Conservation (phyloP, 2,113 vertebrate genomes). For the Taurulus bubalis region DNA sequence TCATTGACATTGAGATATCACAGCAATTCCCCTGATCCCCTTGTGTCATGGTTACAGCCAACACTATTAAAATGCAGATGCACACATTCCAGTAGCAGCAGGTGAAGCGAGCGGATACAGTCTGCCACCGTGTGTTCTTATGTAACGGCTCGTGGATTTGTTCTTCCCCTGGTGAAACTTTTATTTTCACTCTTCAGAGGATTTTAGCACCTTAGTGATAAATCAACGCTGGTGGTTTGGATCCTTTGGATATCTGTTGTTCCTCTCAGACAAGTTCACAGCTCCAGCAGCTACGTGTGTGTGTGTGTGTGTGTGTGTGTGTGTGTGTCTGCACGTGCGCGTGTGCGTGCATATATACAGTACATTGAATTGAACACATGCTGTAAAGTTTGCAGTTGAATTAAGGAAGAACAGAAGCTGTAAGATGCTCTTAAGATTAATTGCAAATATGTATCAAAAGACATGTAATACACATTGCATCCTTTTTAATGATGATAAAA, state of each 20-base stretch:
- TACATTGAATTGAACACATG: neutral
- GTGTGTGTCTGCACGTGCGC: too few species aligned
- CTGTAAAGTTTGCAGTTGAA: constrained; percentile 2
- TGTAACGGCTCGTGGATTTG: constrained; percentile 12
- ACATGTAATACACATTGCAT: neutral
- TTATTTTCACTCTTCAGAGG: constrained; percentile 22
- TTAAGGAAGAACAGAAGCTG: constrained; percentile 3
- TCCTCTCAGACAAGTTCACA: neutral
- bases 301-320: neutral
- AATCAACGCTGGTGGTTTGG: constrained; percentile 36
- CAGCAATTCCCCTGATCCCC: constrained; percentile 46
- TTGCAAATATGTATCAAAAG: neutral
- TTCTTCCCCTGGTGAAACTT: constrained; percentile 26
- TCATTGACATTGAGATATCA: constrained; percentile 55
- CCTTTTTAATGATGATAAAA: constrained; percentile 21
- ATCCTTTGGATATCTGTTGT: neutral
- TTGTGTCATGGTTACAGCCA: constrained; percentile 25
- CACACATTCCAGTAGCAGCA: constrained; percentile 6
- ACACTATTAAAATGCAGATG: constrained; percentile 36
- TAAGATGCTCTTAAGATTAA: constrained; percentile 8
- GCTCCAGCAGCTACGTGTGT: neutral
- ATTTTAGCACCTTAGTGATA: constrained; percentile 26
- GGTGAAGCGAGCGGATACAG: constrained; percentile 15
- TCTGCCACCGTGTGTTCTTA: neutral
- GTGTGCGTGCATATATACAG: too few species aligned